Evolutionary conservation across 2,797 vertebrate genomes (phyloP).

Genomic region (Nothura maculosa): DNA sequence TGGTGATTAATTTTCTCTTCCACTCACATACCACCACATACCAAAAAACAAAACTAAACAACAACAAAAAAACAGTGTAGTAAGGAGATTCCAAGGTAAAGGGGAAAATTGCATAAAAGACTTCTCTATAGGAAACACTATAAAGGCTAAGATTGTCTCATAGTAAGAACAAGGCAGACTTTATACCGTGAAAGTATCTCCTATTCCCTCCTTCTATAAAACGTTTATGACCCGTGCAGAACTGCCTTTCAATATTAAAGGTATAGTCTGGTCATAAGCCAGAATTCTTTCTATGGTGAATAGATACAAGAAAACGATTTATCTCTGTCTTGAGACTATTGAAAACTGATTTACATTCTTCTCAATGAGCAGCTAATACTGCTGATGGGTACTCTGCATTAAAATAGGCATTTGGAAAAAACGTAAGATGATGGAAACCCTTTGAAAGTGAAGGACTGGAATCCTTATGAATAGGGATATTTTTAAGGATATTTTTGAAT

Average conservation of each 20-base stretch:
- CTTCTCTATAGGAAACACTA: neutral
- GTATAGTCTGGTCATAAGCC: neutral
- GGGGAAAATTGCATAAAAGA: neutral
- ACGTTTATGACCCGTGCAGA: fast-evolving
- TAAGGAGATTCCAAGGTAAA: neutral
- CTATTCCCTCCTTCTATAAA: neutral
- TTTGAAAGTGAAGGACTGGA: neutral
- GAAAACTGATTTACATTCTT: neutral
- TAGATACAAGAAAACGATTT: neutral
- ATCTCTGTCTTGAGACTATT: neutral
- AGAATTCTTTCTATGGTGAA: neutral
- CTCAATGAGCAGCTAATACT: neutral
- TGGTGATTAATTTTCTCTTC: neutral
- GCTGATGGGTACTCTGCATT: neutral
- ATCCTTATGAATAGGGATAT: fast-evolving
- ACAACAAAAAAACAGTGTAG: fast-evolving
- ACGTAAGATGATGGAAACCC: neutral
- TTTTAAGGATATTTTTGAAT: neutral
- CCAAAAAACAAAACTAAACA: too few relatives aligned
- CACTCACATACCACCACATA: neutral
- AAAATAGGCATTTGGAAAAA: neutral
- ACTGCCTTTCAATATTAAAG: neutral
- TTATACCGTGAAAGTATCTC: neutral
- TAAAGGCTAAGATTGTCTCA: neutral
- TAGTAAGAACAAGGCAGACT: neutral